These are phyloP conservation scores for Dicentrarchus labrax DNA, from an alignment of 2,113 vertebrate genomes.

Conservation along the genomic window DNA sequence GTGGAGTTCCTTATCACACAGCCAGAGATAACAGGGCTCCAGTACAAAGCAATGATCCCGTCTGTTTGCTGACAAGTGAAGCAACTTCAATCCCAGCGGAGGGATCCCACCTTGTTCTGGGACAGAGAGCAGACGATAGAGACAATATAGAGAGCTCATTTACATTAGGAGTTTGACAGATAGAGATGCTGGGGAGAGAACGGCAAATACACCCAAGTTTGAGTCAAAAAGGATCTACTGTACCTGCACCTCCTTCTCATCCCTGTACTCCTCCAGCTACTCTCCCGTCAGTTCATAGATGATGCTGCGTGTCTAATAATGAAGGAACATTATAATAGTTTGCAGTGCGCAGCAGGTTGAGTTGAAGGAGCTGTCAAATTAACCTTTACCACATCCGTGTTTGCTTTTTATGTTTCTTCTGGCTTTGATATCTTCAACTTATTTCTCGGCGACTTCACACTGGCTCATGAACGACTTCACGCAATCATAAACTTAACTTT, in stretches of 20 bases:
- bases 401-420: neutral
- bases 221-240: conserved; percentile 26
- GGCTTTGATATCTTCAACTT: neutral
- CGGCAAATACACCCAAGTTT: conserved; percentile 21
- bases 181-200: conserved; percentile 22
- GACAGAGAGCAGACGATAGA: conserved; percentile 50
- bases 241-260: neutral
- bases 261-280: neutral
- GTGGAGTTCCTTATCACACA: conserved; percentile 75
- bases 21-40: conserved; percentile 68
- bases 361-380: conserved; percentile 7
- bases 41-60: conserved; percentile 68
- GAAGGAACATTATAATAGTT: neutral
- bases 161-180: conserved; percentile 57
- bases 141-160: conserved; percentile 52
- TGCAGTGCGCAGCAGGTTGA: neutral
- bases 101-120: conserved; percentile 67
- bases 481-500: neutral
- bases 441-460: neutral
- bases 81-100: conserved; percentile 57
- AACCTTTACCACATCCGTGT: neutral
- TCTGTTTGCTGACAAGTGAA: conserved; percentile 72
- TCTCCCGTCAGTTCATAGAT: neutral
- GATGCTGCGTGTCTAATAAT: conserved; percentile 2
- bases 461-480: neutral